Conservation (phyloP, 2,113 vertebrate species). For the Scalopus aquaticus region DNA sequence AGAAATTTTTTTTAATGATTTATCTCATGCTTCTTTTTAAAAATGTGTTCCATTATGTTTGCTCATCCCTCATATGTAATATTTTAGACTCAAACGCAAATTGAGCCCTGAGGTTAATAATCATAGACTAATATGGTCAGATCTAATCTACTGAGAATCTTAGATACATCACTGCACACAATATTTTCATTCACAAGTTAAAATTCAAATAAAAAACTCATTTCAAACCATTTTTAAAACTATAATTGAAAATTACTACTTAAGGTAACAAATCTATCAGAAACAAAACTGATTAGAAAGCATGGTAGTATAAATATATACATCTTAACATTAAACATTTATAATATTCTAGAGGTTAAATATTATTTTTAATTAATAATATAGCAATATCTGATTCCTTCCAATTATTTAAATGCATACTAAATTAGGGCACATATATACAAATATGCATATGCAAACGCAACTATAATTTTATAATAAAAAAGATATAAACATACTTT, state of each 20-base stretch:
- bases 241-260: constrained; percentile 19
- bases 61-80: not conserved
- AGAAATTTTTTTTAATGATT: not conserved
- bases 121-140: not conserved
- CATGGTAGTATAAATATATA: not conserved
- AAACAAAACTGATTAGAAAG: not conserved
- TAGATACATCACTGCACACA: not conserved
- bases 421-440: not conserved
- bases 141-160: constrained; percentile 24
- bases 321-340: not conserved
- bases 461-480: not conserved
- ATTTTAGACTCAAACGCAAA: not conserved
- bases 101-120: constrained; percentile 6
- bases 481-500: not conserved
- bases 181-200: constrained; percentile 42
- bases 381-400: not conserved
- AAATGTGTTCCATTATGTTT: not conserved
- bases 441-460: not conserved
- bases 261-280: not conserved
- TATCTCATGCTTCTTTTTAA: not conserved
- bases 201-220: constrained; percentile 25
- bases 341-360: not conserved
- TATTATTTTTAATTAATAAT: not conserved
- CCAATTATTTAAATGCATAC: not conserved
- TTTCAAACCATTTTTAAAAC: not conserved